Conservation (phyloP, 2,888 invertebrate species). For the Folsomia candida region DNA sequence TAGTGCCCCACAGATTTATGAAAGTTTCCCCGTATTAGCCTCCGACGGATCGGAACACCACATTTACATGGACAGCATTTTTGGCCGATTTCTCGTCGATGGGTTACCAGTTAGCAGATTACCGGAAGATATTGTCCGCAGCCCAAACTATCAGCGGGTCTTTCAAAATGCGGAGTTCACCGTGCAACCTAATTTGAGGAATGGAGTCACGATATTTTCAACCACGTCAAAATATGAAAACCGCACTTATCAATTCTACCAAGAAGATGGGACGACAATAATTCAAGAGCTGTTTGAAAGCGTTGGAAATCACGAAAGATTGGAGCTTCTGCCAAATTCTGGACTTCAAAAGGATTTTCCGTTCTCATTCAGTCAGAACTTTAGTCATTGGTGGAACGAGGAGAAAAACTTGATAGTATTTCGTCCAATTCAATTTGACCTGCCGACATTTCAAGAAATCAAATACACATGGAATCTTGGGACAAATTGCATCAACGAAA, state of each 20-base stretch:
- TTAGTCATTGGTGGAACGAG: conserved; percentile 28
- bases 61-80: conserved; percentile 21
- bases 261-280: neutral
- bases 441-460: neutral
- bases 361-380: conserved; percentile 15
- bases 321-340: conserved; percentile 10
- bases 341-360: conserved; percentile 6
- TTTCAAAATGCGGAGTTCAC: conserved; percentile 22
- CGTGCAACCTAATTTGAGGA: conserved; percentile 6
- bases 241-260: conserved; percentile 23
- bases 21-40: neutral
- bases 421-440: neutral
- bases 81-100: conserved; percentile 27
- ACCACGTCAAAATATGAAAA: conserved; percentile 13
- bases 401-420: neutral
- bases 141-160: conserved; percentile 7
- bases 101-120: conserved; percentile 16
- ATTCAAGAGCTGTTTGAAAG: neutral
- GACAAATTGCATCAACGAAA: neutral
- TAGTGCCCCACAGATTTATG: conserved; percentile 1
- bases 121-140: neutral
- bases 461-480: neutral
- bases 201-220: neutral
- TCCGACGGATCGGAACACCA: neutral
- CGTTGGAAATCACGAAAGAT: conserved; percentile 7